Percentiles rank a stretch among this genome's conserved stretches.
Conservation (phyloP, 2,888 invertebrate species). For the Dysmachus trigonus region DNA sequence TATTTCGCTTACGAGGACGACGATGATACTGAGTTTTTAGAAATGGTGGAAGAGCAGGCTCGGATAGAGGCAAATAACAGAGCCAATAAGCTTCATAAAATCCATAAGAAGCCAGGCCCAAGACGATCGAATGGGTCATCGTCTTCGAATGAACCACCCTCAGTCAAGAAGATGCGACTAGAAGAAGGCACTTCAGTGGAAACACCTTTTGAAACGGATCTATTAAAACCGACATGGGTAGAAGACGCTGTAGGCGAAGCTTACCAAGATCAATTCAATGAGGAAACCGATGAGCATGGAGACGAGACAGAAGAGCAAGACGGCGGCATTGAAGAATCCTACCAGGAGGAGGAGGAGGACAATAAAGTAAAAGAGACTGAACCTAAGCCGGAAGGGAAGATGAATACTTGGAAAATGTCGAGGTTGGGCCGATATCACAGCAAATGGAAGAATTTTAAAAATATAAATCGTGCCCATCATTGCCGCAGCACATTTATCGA, state of each 20-base stretch:
- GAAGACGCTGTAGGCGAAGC: conserved; percentile 39
- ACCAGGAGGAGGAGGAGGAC: conserved; percentile 42
- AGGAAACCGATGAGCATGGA: neutral
- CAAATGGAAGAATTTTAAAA: neutral
- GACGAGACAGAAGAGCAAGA: neutral
- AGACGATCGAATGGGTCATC: neutral
- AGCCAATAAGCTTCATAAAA: neutral
- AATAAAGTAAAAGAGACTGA: conserved; percentile 29
- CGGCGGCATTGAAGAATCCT: neutral
- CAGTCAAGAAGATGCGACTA: neutral
- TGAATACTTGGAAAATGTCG: neutral
- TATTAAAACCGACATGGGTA: conserved; percentile 54
- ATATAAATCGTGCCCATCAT: conserved; percentile 37
- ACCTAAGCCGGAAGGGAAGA: neutral
- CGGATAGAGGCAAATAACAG: neutral
- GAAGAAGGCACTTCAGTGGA: neutral
- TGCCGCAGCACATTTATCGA: conserved; percentile 48
- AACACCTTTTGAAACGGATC: conserved; percentile 44
- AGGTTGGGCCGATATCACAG: neutral
- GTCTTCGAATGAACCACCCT: neutral
- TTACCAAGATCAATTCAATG: neutral
- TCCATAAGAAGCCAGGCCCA: neutral
- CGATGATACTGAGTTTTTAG: conserved; percentile 20
- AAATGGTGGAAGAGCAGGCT: conserved; percentile 11
- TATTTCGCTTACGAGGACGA: conserved; percentile 31